Conservation (phyloP, 2,888 invertebrate genomes). For the Tetheella fluctuosa region DNA sequence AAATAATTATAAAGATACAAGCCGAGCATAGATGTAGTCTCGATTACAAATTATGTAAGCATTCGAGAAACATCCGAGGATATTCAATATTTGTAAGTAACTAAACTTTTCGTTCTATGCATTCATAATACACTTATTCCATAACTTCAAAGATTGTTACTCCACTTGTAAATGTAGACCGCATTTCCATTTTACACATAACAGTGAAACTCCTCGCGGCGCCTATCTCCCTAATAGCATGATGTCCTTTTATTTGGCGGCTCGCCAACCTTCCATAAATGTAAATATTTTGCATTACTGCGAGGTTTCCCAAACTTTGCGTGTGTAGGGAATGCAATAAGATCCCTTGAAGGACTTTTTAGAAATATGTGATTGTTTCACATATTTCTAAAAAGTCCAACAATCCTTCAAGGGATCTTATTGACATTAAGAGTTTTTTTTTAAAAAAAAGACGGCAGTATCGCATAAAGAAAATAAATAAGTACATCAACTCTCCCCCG, state of each 20-base stretch:
- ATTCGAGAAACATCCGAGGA: no score
- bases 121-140: background rate
- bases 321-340: background rate
- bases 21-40: no score
- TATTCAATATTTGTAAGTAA: no score
- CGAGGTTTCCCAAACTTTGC: background rate
- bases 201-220: background rate
- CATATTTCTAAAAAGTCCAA: no score
- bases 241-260: background rate
- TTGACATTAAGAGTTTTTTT: background rate
- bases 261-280: background rate
- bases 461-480: background rate
- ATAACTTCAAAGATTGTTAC: background rate
- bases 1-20: no score
- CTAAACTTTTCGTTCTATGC: background rate
- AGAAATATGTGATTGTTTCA: background rate
- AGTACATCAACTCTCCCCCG: background rate
- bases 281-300: slow-evolving; percentile 6
- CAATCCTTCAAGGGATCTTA: no score
- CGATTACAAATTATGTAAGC: no score
- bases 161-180: background rate
- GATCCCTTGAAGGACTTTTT: background rate
- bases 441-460: background rate
- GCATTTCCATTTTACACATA: background rate
- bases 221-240: slow-evolving; percentile 3